Percentiles rank a stretch among this genome's conserved stretches.
These are phyloP conservation scores for Drosophila lacteicornis DNA, from an alignment of 1,140 invertebrate species.

Conservation along the genomic window DNA sequence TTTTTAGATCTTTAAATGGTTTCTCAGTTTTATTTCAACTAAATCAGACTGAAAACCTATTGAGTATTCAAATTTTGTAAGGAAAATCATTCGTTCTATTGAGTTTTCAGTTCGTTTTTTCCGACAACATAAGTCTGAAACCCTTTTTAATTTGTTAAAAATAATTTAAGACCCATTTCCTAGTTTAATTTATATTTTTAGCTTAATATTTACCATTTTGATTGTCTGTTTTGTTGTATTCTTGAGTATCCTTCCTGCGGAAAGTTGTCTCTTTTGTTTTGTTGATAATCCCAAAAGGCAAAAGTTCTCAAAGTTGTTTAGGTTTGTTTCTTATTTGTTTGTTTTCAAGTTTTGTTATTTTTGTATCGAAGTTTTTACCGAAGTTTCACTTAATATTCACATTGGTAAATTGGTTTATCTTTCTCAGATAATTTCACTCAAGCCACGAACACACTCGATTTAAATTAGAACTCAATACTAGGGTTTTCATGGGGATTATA, in stretches of 20 bases:
- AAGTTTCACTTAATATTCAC: slow-evolving; percentile 39
- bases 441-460: slow-evolving; percentile 12
- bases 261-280: slow-evolving; percentile 42
- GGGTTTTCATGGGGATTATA: slow-evolving; percentile 4
- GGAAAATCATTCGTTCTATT: not conserved
- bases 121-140: too few species aligned
- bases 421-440: slow-evolving; percentile 23
- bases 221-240: slow-evolving; percentile 40
- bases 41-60: not conserved
- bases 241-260: slow-evolving; percentile 50
- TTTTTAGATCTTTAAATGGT: not conserved
- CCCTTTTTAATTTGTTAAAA: too few species aligned
- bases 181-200: too few species aligned
- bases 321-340: slow-evolving; percentile 16
- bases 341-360: not conserved
- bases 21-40: not conserved
- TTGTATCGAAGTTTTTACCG: not conserved
- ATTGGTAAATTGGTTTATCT: slow-evolving; percentile 20
- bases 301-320: slow-evolving; percentile 28
- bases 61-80: not conserved
- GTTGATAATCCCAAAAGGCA: slow-evolving; percentile 45
- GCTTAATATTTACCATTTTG: slow-evolving; percentile 72
- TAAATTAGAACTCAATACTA: slow-evolving; percentile 3
- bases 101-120: not conserved
- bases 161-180: too few species aligned